Base-by-base conservation (phyloP, 2,797 vertebrate species). In the Neosilurus mollespiculum region DNA sequence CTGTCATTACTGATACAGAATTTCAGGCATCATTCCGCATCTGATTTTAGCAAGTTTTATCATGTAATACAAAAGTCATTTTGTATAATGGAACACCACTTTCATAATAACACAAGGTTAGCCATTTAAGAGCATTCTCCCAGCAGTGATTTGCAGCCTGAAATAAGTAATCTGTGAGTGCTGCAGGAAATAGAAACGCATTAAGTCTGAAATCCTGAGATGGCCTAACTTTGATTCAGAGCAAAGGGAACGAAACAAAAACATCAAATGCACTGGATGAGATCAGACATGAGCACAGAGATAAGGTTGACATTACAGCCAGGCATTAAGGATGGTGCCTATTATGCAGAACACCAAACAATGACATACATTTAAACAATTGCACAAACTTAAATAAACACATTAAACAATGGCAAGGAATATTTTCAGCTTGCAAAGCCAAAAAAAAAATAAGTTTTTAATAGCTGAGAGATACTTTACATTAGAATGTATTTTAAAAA, bases 101-200 rank as follows among this genome's bases (percentile, higher is more conserved):
- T 89, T 85, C 75, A 83, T 82, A 86, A 86, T 77, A 86, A 83
- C 81, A 73, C 81, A 82, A 81, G 65, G 58, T 37, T 24, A 56
- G 84, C 78, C 76, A 6, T 80, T 88, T 81, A 85, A 81, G 69
- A 66, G 64, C 7, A 2, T 66, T 73, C 78, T 81, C 72, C 61
- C 69, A n/a, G 73, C 66, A 70, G 73, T 70, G 81, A 43, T 61
- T 51, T 81, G n/a, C 62, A 69, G 43, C 24, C 73, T 71, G 81
- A 84, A 43, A 43, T 43, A 43, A 43, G 37, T 43, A 43, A 43
- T 2, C 37, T 59, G 16, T 59, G 70, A 71, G 73, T 80, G 79
- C 77, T 73, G 69, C 77, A 67, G 82, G 72, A 86, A 89, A 87
- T 85, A 71, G 80, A 86, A 75, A 12, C 80, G 70, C 81, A 83